These are phyloP conservation scores for Pleuronectes platessa DNA, from an alignment of 2,113 vertebrate species.

Conservation along the genomic window DNA sequence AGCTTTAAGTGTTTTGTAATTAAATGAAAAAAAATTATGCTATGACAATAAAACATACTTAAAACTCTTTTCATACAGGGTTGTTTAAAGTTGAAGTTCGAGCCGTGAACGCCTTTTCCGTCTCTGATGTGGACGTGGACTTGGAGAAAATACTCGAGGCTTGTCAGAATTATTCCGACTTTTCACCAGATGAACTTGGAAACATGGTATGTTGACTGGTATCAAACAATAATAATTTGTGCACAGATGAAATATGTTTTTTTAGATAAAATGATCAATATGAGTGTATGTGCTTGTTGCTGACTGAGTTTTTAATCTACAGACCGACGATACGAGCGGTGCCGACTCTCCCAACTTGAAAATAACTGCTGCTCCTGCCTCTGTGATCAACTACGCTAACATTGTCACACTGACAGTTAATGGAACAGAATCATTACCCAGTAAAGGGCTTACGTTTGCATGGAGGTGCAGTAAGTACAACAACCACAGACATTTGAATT, in stretches of 20 bases:
- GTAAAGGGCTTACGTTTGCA: constrained; percentile 52
- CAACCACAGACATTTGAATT: neutral
- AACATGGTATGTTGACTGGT: constrained; percentile 46
- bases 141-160: constrained; percentile 81
- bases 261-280: neutral
- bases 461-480: constrained; percentile 79
- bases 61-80: constrained; percentile 75
- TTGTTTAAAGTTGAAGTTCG: constrained; percentile 80
- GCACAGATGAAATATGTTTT: neutral
- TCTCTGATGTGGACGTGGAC: constrained; percentile 82
- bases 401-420: constrained; percentile 60
- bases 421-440: constrained; percentile 51
- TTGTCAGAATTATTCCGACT: constrained; percentile 69
- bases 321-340: constrained; percentile 57
- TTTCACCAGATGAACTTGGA: constrained; percentile 10
- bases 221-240: neutral
- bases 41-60: neutral
- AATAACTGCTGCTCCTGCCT: constrained; percentile 64
- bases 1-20: neutral
- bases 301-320: constrained; percentile 31
- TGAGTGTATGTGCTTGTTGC: neutral
- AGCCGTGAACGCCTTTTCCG: constrained; percentile 85
- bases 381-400: constrained; percentile 54
- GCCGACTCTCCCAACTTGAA: constrained; percentile 29
- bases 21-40: neutral